phyloP scores from a whole-genome alignment of 2,797 vertebrate genomes.

The Ctenopoma multispine region DNA sequence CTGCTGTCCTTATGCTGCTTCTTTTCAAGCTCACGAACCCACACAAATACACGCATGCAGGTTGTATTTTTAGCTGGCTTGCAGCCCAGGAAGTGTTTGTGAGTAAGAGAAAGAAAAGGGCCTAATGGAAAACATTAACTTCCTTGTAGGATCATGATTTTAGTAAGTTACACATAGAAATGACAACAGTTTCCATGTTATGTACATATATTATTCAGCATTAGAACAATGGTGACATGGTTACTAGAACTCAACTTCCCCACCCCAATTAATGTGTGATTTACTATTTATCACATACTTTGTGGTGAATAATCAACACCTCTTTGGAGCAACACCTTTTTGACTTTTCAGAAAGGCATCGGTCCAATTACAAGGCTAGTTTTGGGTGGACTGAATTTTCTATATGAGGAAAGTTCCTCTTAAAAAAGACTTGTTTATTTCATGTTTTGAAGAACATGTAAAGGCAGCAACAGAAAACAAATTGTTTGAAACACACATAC shows the following conservation, averaged over 20 bases:
- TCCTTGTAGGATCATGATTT: neutral
- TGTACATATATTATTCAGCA: neutral
- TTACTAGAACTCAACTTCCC: neutral
- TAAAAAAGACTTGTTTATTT: too few relatives aligned
- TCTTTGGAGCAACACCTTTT: neutral
- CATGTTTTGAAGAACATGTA: neutral
- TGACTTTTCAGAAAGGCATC: neutral
- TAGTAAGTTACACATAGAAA: neutral
- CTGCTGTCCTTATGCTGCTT: conserved; percentile 57
- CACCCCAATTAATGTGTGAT: neutral
- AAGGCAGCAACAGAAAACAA: conserved; percentile 4
- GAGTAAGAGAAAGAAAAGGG: conserved; percentile 8
- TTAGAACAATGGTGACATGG: neutral
- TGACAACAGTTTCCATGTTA: neutral
- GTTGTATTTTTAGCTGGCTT: conserved; percentile 54
- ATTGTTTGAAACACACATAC: conserved; percentile 3
- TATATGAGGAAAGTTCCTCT: too few relatives aligned
- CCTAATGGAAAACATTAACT: conserved; percentile 18
- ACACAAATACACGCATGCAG: conserved; percentile 20
- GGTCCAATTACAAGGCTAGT: neutral
- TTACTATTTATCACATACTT: neutral
- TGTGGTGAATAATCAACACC: conserved; percentile 3
- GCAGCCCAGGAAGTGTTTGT: conserved; percentile 25
- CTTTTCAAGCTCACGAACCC: conserved; percentile 30
- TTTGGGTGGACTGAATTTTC: neutral